Percentiles rank a stretch among this genome's conserved stretches.
Evolutionary conservation across 2,797 vertebrate species (phyloP).

Genomic region (Mallotus villosus): DNA sequence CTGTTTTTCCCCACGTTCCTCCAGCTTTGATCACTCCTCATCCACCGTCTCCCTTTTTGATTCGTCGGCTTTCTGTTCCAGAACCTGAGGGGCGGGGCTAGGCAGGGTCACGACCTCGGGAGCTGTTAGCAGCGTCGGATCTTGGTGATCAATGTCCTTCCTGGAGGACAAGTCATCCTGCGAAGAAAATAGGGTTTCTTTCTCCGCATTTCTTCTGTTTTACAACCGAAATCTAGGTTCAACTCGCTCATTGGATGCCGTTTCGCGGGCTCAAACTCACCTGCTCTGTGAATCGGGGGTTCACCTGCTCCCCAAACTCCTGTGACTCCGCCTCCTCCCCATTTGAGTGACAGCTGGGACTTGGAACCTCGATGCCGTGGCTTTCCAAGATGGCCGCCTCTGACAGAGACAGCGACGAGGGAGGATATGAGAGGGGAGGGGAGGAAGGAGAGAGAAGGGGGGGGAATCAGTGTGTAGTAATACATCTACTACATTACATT

Average conservation of each 20-base stretch:
- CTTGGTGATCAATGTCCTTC: constrained; percentile 71
- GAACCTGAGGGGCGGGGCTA: constrained; percentile 67
- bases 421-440: not conserved
- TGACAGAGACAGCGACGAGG: constrained; percentile 43
- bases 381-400: constrained; percentile 85
- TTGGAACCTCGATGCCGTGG: constrained; percentile 82
- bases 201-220: not conserved
- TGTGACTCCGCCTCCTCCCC: constrained; percentile 79
- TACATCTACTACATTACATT: no score
- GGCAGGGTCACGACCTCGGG: constrained; percentile 64
- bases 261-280: constrained; percentile 39
- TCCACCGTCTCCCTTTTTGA: constrained; percentile 77
- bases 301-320: constrained; percentile 78
- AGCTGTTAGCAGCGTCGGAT: constrained; percentile 61
- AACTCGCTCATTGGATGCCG: not conserved
- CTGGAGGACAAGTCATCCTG: constrained; percentile 75
- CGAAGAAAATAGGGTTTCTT: constrained; percentile 4
- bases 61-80: constrained; percentile 71
- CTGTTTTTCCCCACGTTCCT: constrained; percentile 26
- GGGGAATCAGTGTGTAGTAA: no score
- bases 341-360: constrained; percentile 82
- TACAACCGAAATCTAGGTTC: not conserved
- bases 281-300: constrained; percentile 73
- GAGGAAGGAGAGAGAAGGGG: not conserved
- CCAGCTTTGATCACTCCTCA: constrained; percentile 71